Base-by-base conservation (phyloP, 1,140 invertebrate species). In the Leptopilina boulardi region DNA sequence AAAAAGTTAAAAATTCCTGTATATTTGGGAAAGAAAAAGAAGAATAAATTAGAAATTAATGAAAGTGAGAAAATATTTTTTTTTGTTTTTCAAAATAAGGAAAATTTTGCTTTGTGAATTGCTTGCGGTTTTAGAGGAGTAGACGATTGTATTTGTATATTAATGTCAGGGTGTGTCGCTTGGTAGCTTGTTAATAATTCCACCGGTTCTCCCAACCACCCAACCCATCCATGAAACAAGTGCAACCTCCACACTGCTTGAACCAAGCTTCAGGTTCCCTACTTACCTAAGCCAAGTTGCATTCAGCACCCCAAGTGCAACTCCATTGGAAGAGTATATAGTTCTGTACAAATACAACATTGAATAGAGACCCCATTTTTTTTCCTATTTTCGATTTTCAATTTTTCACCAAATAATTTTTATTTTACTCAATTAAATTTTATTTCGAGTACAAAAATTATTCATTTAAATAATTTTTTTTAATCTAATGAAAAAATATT, bases 171-270 rank as follows among this genome's bases (percentile, higher is more conserved):
- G 75, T 78, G 84, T 85, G 78, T 77, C 75, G 72, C 71, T 72
- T 73, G 84, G 59, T 79, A 73, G 82, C 76, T 84, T 83, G 85
- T 87, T 87, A 85, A 87, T 87, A 87, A 87, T 87, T 87, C 83
- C 72, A 73, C 26, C n/a, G n/a, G 51, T 15, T 41, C 18, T 47
- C 59, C 72, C 23, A 23, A 15, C 74, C 71, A 13, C 54, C 74
- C 71, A 59, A 38, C 56, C 76, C 75, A 19, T 70, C 66, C 76
- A 34, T 41, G 47, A 71, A 44, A 54, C 59, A 19, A 21, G 41
- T 41, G 70, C 30, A 41, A 34, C 81, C 80, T 80, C 47, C 71
- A 18, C 71, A 18, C 42, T 13, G 13, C 74, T 54, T 70, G 21
- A 70, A 54, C 26, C 59, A 66, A 66, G 59, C 26, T 26, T 30